Percentiles rank a stretch among this genome's conserved stretches.
Conservation (phyloP, 1,140 invertebrate genomes). For the Nephila pilipes region DNA sequence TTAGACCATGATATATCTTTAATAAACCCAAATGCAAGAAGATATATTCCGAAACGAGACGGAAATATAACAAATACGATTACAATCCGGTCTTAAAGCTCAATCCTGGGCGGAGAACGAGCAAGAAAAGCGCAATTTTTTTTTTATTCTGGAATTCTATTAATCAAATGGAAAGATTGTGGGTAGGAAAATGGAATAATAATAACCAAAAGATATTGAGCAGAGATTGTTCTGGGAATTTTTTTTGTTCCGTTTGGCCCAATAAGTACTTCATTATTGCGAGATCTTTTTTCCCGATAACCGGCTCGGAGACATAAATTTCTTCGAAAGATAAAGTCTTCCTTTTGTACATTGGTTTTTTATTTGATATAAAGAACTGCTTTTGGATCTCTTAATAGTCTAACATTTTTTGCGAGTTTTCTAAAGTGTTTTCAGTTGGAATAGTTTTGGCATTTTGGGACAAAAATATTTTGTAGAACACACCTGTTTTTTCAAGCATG, state of each 20-base stretch:
- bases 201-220: slow-evolving; percentile 23
- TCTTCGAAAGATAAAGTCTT: not conserved
- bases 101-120: not conserved
- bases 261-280: slow-evolving; percentile 31
- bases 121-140: not conserved
- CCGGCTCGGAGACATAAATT: not conserved
- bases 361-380: not conserved
- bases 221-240: not conserved
- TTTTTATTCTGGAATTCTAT: not conserved
- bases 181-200: slow-evolving; percentile 31
- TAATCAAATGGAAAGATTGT: slow-evolving; percentile 32
- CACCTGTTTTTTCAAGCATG: too few species aligned
- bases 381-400: not conserved
- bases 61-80: not conserved
- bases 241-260: slow-evolving; percentile 13
- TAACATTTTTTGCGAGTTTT: not conserved
- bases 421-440: not conserved
- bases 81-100: not conserved
- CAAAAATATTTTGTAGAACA: too few species aligned
- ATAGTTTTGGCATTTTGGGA: too few species aligned
- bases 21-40: not conserved
- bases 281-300: slow-evolving; percentile 31
- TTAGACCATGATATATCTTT: not conserved
- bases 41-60: not conserved
- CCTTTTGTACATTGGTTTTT: not conserved